phyloP scores from a whole-genome alignment of 2,113 vertebrate genomes.

The Malaclemys terrapin region DNA sequence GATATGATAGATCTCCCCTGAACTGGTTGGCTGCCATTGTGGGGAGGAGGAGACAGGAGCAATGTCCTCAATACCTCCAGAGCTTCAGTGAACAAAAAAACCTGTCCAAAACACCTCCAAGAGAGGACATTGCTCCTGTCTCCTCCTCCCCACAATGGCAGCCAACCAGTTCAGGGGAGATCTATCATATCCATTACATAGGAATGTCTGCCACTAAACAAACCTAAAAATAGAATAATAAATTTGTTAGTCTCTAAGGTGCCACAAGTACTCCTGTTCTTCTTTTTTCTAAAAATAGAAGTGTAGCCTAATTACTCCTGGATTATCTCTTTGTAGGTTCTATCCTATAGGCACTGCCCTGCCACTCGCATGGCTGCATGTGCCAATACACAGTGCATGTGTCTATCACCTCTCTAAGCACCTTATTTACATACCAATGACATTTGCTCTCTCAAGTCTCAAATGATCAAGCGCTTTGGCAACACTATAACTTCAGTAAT shows the following conservation, averaged over 20 bases:
- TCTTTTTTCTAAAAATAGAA: neutral
- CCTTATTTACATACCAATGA: slow-evolving; percentile 8
- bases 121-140: neutral
- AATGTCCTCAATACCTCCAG: neutral
- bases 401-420: slow-evolving; percentile 57
- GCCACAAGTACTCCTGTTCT: no score
- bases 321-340: neutral
- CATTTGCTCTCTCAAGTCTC: neutral
- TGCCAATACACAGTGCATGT: slow-evolving; percentile 27
- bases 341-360: neutral
- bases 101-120: neutral
- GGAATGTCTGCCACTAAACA: neutral
- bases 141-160: neutral
- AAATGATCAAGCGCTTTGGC: neutral
- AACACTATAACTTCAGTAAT: neutral
- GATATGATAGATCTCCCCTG: no score
- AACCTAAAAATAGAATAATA: neutral
- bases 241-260: no score
- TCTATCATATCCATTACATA: neutral
- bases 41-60: no score
- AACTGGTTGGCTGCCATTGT: no score
- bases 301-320: neutral
- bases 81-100: neutral
- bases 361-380: neutral
- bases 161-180: neutral